Percentiles rank a stretch among this genome's conserved stretches.
Evolutionary conservation across 2,113 vertebrate species (phyloP).

Genomic region (Gobiocypris rarus): DNA sequence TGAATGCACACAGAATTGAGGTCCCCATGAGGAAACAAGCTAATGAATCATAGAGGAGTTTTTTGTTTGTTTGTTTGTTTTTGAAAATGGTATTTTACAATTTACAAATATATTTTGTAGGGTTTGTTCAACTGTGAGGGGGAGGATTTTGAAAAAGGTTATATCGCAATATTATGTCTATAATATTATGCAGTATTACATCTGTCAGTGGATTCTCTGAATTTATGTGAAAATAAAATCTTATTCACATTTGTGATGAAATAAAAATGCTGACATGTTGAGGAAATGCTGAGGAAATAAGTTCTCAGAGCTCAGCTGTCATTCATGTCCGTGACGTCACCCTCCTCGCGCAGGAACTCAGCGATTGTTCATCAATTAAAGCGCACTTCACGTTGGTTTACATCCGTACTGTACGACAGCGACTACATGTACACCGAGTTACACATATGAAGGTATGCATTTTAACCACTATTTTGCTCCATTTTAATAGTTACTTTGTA

Average conservation of each 20-base stretch:
- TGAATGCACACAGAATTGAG: no score
- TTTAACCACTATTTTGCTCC: neutral
- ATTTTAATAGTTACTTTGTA: neutral
- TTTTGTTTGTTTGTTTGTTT: no score
- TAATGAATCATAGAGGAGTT: no score
- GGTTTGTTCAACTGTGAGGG: no score
- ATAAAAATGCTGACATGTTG: neutral
- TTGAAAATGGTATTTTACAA: no score
- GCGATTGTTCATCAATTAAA: neutral
- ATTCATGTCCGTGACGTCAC: conserved; percentile 16
- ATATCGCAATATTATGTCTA: no score
- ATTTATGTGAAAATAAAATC: neutral
- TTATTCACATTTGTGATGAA: conserved; percentile 1
- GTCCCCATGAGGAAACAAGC: no score
- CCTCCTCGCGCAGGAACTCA: neutral
- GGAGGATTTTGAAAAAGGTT: neutral
- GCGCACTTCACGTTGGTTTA: neutral
- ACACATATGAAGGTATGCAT: conserved; percentile 52
- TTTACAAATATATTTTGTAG: no score
- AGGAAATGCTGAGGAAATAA: neutral
- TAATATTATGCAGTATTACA: no score
- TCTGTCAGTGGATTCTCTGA: neutral
- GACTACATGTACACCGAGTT: neutral
- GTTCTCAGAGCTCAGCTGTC: conserved; percentile 10
- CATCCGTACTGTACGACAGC: neutral